Base-by-base conservation (phyloP, 2,888 invertebrate species). In the Lithophane leautieri region DNA sequence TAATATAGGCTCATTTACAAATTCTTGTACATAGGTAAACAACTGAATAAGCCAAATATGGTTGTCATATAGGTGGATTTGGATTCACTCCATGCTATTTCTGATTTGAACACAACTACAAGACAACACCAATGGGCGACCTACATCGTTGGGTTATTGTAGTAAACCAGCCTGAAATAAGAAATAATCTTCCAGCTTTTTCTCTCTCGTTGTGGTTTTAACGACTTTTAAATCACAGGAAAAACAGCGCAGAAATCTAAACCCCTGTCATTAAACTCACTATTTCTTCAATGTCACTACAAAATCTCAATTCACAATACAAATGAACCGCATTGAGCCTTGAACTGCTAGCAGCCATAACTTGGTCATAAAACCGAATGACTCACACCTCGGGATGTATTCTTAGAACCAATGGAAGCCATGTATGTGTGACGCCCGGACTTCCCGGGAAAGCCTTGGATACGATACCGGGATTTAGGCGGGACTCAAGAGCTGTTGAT, bases 361-460 rank as follows among this genome's bases (percentile, higher is more conserved):
- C 34, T 60, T 76, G 65, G 54, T 75, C 71, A 65, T 82, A 84
- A 76, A 87, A 62, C 42, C 22, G 76, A 54, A 80, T 85, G 85
- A 85, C 25, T 85, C 85, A 86, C 40, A 56, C 56, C 66, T 28
- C 65, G 71, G 83, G 78, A 82, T 85, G 60, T 79, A 83, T 87
- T 85, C 83, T 79, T 42, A 52, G 81, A 81, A 73, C 81, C 73
- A 22, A 73, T 63, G 60, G 71, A 78, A 74, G 56, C 77, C 74
- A 76, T 63, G 52, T n/a, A 52, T 70, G 65, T 40, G 69, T 87
- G 88, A 87, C 79, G 78, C 86, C 84, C 73, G 3, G 34, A 63
- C 28, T 77, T 88, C 79, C 78, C 78, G 80, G 80, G 78, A 86
- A 86, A 82, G 79, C 86, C 86, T 78, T 75, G 72, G 78, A 71